Evolutionary conservation across 2,113 vertebrate genomes (phyloP).

Genomic region (Emydocephalus ijimae): DNA sequence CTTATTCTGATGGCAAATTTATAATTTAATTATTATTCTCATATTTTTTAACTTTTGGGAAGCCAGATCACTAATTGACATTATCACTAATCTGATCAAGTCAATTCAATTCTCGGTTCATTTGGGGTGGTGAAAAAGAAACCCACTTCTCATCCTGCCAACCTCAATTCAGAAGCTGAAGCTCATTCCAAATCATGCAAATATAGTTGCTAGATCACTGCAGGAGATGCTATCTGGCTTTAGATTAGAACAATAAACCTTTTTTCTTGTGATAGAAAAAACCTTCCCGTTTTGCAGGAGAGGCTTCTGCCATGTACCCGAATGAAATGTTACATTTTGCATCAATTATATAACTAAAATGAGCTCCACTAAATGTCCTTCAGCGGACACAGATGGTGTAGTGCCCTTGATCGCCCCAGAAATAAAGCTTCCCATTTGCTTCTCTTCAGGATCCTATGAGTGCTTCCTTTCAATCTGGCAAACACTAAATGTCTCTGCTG

Average conservation of each 20-base stretch:
- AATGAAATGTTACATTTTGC: neutral
- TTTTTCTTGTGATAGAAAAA: neutral
- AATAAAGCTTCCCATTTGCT: neutral
- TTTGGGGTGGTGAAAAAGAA: neutral
- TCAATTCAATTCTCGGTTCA: neutral
- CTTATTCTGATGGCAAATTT: neutral
- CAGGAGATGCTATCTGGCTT: neutral
- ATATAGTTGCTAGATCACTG: neutral
- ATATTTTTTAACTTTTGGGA: neutral
- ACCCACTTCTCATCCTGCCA: neutral
- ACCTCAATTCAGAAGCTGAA: neutral
- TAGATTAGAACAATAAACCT: neutral
- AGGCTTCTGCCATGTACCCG: neutral
- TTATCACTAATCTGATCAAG: neutral
- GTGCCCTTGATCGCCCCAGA: slow-evolving; percentile 8
- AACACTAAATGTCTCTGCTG: accelerated
- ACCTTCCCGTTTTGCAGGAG: neutral
- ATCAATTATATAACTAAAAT: neutral
- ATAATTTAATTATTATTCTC: neutral
- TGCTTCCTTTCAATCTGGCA: slow-evolving; percentile 10
- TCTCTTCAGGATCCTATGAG: neutral
- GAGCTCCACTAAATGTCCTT: slow-evolving; percentile 1
- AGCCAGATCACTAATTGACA: neutral
- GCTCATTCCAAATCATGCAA: neutral
- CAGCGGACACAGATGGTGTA: neutral